A percentile compares a stretch with the other conserved stretches of the same genome.
phyloP scores from a whole-genome alignment of 2,113 vertebrate genomes.

The Protomyctophum bolini region DNA sequence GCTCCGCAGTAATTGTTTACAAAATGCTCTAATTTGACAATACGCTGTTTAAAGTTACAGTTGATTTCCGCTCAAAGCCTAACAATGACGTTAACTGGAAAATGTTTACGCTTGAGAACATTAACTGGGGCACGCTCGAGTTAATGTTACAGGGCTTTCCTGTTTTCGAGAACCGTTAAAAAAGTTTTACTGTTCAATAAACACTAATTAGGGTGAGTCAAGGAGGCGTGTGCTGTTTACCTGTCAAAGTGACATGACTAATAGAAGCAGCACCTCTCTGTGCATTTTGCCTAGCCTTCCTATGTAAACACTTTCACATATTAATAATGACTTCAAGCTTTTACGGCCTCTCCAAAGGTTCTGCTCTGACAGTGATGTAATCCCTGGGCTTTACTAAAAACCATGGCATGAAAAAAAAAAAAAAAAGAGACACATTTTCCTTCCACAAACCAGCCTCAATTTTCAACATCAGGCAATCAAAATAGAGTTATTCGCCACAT shows the following conservation, averaged over 20 bases:
- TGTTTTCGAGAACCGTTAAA: conserved; percentile 27
- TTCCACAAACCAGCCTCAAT: background rate
- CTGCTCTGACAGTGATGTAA: conserved; percentile 50
- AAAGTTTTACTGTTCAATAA: conserved; percentile 57
- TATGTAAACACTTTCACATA: conserved; percentile 59
- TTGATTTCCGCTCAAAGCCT: conserved; percentile 33
- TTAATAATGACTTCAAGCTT: conserved; percentile 50
- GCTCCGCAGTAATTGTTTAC: conserved; percentile 48
- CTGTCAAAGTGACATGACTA: conserved; percentile 45
- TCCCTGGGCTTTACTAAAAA: conserved; percentile 25
- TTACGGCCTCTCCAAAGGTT: conserved; percentile 31
- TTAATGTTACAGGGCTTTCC: conserved; percentile 34
- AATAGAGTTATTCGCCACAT: too few relatives aligned
- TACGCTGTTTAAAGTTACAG: conserved; percentile 40
- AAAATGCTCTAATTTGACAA: conserved; percentile 39
- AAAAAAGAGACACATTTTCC: conserved; percentile 1
- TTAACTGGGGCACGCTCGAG: conserved; percentile 24
- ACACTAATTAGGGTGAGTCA: conserved; percentile 47
- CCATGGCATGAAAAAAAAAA: conserved; percentile 23
- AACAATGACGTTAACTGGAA: conserved; percentile 56
- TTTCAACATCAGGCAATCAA: too few relatives aligned
- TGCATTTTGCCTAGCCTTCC: conserved; percentile 40
- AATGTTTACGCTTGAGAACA: conserved; percentile 49
- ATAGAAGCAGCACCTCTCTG: conserved; percentile 45
- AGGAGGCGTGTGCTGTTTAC: conserved; percentile 40